phyloP scores from a whole-genome alignment of 1,140 invertebrate species.

The Aphelinus certus region DNA sequence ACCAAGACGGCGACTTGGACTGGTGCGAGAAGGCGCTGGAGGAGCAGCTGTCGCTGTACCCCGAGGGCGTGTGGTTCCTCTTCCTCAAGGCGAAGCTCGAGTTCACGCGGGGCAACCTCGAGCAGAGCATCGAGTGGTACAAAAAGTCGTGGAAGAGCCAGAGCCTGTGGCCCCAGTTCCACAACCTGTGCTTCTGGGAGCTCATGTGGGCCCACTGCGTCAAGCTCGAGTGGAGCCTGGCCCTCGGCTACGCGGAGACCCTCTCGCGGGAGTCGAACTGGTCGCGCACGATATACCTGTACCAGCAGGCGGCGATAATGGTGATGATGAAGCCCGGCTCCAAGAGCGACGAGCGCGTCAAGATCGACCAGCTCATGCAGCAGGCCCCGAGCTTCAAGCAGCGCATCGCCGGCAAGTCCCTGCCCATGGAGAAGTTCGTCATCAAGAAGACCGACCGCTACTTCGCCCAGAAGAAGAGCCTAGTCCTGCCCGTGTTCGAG shows the following conservation, averaged over 20 bases:
- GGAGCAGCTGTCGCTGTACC: constrained; percentile 77
- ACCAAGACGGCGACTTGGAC: constrained; percentile 80
- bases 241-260: constrained; percentile 76
- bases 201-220: constrained; percentile 87
- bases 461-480: constrained; percentile 75
- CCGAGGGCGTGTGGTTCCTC: constrained; percentile 90
- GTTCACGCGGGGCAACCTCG: constrained; percentile 82
- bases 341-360: constrained; percentile 64
- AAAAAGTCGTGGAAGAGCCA: constrained; percentile 86
- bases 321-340: constrained; percentile 74
- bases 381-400: constrained; percentile 84
- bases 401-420: constrained; percentile 92
- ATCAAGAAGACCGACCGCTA: constrained; percentile 85
- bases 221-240: constrained; percentile 76
- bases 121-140: constrained; percentile 81
- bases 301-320: constrained; percentile 86
- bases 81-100: constrained; percentile 90
- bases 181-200: constrained; percentile 96
- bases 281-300: constrained; percentile 91
- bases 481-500: constrained; percentile 87
- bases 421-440: constrained; percentile 97
- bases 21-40: constrained; percentile 79
- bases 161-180: constrained; percentile 90
- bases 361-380: constrained; percentile 72
- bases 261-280: constrained; percentile 85